Base-by-base conservation (phyloP, 2,888 invertebrate species). In the Troglohyphantes excavatus region DNA sequence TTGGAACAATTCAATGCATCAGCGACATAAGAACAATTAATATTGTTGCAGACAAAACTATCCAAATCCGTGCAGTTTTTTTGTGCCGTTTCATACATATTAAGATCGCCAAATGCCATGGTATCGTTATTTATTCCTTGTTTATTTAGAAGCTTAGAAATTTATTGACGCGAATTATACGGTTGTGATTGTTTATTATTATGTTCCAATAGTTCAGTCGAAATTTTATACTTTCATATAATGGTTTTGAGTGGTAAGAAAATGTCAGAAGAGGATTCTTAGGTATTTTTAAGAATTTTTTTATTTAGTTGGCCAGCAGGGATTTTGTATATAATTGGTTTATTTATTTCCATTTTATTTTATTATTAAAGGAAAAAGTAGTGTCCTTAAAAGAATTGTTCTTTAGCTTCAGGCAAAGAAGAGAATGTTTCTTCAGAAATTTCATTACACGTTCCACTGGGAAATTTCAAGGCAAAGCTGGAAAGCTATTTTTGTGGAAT, bases 1-100 rank as follows among this genome's bases (percentile, higher is more conserved):
- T 59, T 59, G 2, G 76, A 39, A 21, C 76, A 76, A 53, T 85
- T 76, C 1, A 13, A 2, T 11, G n/a, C 59, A 75, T 65, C 33
- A 21, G 5, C n/a, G 2, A 21, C 9, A 17, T 63, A 46, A 1
- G 39, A 59, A 39, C 82, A 82, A n/a, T 70, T 70, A 5, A 43
- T 43, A 11, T 13, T 9, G 21, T 61, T 85, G 39, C 85, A 85
- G 0, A 33, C 7, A 26, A 68, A 2, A 17, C 0, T 61, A 0
- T 76, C 68, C 1, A 85, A 19, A 0, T 59, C 0, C 2, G 67
- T 59, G 7, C 76, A 76, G 19, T 78, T 76, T 0, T 19, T 39
- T 68, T 26, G 17, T 19, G 39, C 26, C 33, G 2, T n/a, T 23
- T 78, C 46, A 26, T 68, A 59, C 76, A 76, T 85, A 1, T 2